Evolutionary conservation across 2,113 vertebrate genomes (phyloP).

Genomic region (Nothoprocta pentlandii): DNA sequence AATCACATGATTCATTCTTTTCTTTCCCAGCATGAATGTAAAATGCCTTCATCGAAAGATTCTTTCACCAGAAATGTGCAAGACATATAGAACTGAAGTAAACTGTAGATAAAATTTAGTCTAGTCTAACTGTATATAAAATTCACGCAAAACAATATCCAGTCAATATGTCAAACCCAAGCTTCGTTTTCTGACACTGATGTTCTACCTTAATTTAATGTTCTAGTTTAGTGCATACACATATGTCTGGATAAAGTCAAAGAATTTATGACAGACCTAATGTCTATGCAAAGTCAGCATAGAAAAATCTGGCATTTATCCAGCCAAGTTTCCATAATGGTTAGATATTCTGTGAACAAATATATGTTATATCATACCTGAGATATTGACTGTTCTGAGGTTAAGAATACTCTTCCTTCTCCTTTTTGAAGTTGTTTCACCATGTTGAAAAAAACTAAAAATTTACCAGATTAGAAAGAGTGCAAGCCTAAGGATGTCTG

Average conservation of each 20-base stretch:
- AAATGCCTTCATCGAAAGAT: neutral
- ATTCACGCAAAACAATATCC: neutral
- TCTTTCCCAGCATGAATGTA: neutral
- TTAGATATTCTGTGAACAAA: neutral
- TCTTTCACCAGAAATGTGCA: neutral
- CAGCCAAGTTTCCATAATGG: neutral
- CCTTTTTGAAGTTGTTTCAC: neutral
- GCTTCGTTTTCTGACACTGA: neutral
- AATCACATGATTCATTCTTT: neutral
- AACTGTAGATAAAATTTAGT: neutral
- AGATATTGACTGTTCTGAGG: neutral
- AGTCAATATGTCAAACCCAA: neutral
- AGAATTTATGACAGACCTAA: neutral
- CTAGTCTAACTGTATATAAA: neutral
- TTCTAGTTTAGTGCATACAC: neutral
- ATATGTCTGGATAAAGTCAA: neutral
- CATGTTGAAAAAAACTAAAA: neutral
- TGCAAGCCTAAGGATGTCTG: neutral
- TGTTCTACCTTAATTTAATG: neutral
- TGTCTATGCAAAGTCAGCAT: neutral
- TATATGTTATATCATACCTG: neutral
- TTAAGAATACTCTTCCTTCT: neutral
- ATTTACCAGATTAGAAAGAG: conserved; percentile 11
- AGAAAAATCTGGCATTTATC: neutral
- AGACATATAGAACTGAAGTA: neutral